Base-by-base conservation (phyloP, 1,140 invertebrate genomes). In the Neodiprion lecontei region DNA sequence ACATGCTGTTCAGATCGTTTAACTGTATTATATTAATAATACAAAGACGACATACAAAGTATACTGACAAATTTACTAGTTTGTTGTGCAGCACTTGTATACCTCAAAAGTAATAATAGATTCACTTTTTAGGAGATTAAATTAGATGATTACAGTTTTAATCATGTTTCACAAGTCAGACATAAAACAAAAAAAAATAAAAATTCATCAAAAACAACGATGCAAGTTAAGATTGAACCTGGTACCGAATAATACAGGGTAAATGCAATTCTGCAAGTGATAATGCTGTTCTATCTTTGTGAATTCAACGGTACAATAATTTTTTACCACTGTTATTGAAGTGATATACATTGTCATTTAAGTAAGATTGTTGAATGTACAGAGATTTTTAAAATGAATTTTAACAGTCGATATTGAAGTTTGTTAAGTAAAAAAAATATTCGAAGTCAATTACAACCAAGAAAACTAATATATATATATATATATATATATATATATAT, bases 241-340 rank as follows among this genome's bases (percentile, higher is more conserved):
- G 53, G 5, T 61, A 61, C 53, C 8, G 53, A 61, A 61, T 61
- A 61, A 17, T 61, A 61, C 53, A 61, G 53, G 53, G 53, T 61
- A 61, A 61, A 17, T 61, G 53, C 53, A 61, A 61, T 61, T 61
- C 53, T 61, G 53, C 53, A 61, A 61, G 53, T 61, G 53, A 61
- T 61, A 61, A 61, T 14, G 3, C 53, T 12, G 11, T 61, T 61
- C 53, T 7, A 61, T 61, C n/a, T 12, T 14, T 61, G n/a, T 17
- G 53, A 61, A 61, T 61, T 61, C 53, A 61, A 14, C 53, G 53
- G 11, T 61, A 61, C 11, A 61, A 8, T 12, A 61, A 61, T 61
- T 61, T 61, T 61, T 61, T 61, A 61, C 53, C 53, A 61, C 9
- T 61, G 53, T 61, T 61, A 61, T 61, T 61, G 4, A 61, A 61